A percentile compares a stretch with the other conserved stretches of the same genome.
Evolutionary conservation across 2,888 invertebrate genomes (phyloP).

Genomic region (Melinopterus prodromus): DNA sequence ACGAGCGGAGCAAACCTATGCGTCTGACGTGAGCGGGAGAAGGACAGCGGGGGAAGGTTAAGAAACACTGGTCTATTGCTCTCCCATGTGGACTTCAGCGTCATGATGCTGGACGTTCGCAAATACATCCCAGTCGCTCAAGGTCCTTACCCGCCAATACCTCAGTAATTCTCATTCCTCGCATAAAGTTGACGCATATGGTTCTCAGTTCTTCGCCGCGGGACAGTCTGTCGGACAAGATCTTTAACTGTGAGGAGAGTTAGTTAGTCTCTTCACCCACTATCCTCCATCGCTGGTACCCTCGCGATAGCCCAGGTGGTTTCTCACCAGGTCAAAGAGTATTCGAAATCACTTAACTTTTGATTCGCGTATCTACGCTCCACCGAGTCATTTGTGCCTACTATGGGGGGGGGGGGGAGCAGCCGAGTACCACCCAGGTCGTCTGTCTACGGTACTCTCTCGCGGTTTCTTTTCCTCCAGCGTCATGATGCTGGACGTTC

Average conservation of each 20-base stretch:
- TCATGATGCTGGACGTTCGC: background rate
- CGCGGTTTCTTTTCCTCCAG: background rate
- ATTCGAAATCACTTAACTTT: background rate
- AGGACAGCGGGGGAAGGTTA: too few species aligned
- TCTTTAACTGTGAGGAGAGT: background rate
- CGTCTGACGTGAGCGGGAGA: too few species aligned
- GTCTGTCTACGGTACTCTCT: background rate
- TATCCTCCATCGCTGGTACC: background rate
- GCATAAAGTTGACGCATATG: background rate
- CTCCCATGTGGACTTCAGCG: background rate
- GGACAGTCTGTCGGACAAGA: background rate
- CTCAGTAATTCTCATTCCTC: background rate
- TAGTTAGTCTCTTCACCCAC: background rate
- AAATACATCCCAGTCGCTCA: background rate
- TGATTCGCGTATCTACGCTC: background rate
- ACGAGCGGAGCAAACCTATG: too few species aligned
- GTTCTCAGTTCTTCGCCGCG: background rate
- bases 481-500: background rate
- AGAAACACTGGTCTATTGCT: background rate
- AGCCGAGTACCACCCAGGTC: background rate
- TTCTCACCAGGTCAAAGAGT: background rate
- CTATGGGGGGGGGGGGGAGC: background rate
- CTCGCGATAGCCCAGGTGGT: background rate
- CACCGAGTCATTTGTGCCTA: background rate
- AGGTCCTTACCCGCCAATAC: background rate